Evolutionary conservation across 2,888 invertebrate species (phyloP).

Genomic region (Ceramica pisi): DNA sequence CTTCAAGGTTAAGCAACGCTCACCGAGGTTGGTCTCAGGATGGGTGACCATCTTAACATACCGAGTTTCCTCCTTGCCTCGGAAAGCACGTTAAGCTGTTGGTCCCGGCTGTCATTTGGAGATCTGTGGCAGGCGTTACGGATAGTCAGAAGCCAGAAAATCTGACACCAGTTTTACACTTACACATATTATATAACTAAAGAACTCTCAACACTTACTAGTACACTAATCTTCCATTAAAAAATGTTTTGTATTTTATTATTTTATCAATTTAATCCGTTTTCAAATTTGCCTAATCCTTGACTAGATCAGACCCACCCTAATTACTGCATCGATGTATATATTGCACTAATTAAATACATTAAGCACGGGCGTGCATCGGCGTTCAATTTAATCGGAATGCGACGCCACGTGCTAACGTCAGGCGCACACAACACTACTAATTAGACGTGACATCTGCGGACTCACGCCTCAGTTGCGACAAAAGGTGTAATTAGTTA

Average conservation of each 20-base stretch:
- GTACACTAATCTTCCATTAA: background rate
- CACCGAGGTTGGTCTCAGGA: too few species aligned
- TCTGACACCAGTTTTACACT: too few species aligned
- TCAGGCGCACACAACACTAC: slow-evolving; percentile 68
- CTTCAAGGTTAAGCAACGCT: too few species aligned
- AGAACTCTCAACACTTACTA: background rate
- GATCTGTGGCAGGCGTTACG: too few species aligned
- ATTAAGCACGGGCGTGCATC: slow-evolving; percentile 67
- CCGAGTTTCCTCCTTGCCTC: too few species aligned
- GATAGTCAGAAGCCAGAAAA: too few species aligned
- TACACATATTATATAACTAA: background rate
- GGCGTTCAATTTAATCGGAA: slow-evolving; percentile 73
- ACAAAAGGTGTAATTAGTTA: slow-evolving; percentile 73
- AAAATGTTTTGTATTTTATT: background rate
- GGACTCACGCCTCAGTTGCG: slow-evolving; percentile 70
- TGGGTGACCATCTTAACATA: too few species aligned
- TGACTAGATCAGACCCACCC: slow-evolving; percentile 12
- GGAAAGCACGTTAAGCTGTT: too few species aligned
- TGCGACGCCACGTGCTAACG: slow-evolving; percentile 67
- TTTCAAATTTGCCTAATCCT: slow-evolving; percentile 4
- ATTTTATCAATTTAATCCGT: background rate
- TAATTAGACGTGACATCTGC: slow-evolving; percentile 74
- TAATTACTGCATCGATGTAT: slow-evolving; percentile 57
- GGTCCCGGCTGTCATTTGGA: too few species aligned
- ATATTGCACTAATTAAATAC: slow-evolving; percentile 77